Conservation (phyloP, 1,140 invertebrate genomes). For the Drosophila pruinosa region DNA sequence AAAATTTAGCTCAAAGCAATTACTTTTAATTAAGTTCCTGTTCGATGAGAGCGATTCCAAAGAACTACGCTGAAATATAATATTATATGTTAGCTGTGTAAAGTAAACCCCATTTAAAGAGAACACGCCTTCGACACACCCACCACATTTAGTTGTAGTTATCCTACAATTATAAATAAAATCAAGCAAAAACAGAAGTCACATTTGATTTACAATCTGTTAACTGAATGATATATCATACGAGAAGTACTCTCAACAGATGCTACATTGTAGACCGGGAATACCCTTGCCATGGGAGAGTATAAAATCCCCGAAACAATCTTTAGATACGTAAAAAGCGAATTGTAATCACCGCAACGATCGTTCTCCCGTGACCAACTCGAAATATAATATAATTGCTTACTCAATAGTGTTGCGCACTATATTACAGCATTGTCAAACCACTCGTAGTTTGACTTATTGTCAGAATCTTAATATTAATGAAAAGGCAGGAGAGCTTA, state of each 20-base stretch:
- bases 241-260: background rate
- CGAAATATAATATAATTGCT: background rate
- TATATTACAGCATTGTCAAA: background rate
- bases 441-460: background rate
- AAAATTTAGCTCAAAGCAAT: conserved; percentile 1
- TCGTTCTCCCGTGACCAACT: conserved; percentile 57
- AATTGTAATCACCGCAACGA: conserved; percentile 35
- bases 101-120: background rate
- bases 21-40: conserved; percentile 8
- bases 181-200: background rate
- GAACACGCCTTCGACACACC: background rate
- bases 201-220: background rate
- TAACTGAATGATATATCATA: background rate
- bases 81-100: no score
- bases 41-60: background rate
- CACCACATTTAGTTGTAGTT: background rate
- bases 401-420: background rate
- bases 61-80: background rate
- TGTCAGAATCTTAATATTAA: background rate
- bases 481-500: background rate
- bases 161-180: background rate
- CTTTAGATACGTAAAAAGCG: conserved; percentile 25
- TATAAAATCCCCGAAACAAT: conserved; percentile 40
- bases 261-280: conserved; percentile 16
- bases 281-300: conserved; percentile 14